phyloP scores from a whole-genome alignment of 2,113 vertebrate species.

The Nanger granti region DNA sequence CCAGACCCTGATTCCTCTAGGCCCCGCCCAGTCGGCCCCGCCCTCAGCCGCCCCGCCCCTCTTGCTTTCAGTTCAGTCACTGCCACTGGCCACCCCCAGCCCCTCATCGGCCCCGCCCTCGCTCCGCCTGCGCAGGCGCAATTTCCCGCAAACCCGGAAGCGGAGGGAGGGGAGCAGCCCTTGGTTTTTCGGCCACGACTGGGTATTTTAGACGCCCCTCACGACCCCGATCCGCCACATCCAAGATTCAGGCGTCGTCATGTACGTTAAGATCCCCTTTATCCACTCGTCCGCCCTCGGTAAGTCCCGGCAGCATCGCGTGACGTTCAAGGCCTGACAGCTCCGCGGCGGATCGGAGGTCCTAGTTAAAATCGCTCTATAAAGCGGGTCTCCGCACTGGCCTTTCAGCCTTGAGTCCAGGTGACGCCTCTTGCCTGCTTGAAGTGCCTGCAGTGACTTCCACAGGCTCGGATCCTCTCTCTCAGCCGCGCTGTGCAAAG shows the following conservation, averaged over 20 bases:
- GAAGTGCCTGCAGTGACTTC: not conserved
- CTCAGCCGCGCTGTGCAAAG: too few relatives aligned
- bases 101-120: accelerated
- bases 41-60: not conserved
- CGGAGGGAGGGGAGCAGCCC: not conserved
- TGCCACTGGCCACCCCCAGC: not conserved
- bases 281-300: too few relatives aligned
- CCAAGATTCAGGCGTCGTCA: not conserved
- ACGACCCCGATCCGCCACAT: not conserved
- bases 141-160: not conserved
- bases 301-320: not conserved
- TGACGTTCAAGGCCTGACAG: not conserved
- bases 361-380: not conserved
- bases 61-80: not conserved
- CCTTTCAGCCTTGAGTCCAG: not conserved
- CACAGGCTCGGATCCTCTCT: not conserved
- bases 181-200: not conserved
- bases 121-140: not conserved
- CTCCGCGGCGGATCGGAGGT: not conserved
- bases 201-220: too few relatives aligned
- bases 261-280: not conserved
- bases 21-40: too few relatives aligned
- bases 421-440: not conserved
- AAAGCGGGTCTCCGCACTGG: not conserved
- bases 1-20: not conserved